A percentile compares a stretch with the other conserved stretches of the same genome.
Conservation (phyloP, 23 tunicate species). For the Corella eumyota region DNA sequence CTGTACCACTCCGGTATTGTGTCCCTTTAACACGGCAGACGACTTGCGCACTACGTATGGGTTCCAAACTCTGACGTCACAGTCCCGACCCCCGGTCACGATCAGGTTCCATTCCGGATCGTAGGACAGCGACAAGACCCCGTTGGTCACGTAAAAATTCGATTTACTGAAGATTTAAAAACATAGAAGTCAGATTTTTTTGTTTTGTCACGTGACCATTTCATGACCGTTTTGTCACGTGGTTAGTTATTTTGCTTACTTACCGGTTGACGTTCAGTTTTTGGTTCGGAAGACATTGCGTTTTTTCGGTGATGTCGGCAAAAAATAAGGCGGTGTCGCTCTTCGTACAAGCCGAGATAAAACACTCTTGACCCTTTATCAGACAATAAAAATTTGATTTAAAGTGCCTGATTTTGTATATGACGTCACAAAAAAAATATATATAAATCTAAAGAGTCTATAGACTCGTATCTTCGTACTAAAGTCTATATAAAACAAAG, state of each 20-base stretch:
- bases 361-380: conserved; percentile 67
- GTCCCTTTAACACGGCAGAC: conserved; percentile 69
- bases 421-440: no score
- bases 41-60: conserved; percentile 64
- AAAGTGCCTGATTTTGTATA: no score
- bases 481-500: no score
- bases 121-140: conserved; percentile 45
- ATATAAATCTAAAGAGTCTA: no score
- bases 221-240: neutral
- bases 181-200: neutral
- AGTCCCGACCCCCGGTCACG: conserved; percentile 68
- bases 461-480: no score
- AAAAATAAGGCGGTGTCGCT: conserved; percentile 40
- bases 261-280: conserved; percentile 12
- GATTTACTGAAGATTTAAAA: conserved; percentile 29
- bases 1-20: conserved; percentile 30
- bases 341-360: conserved; percentile 44
- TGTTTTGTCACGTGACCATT: neutral
- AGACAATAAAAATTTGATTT: neutral
- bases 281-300: neutral
- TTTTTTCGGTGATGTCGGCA: conserved; percentile 64
- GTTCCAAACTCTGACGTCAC: conserved; percentile 76
- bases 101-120: conserved; percentile 75
- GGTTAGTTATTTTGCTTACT: neutral
- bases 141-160: conserved; percentile 35